Conservation (phyloP, 2,113 vertebrate species). For the Antennarius striatus region DNA sequence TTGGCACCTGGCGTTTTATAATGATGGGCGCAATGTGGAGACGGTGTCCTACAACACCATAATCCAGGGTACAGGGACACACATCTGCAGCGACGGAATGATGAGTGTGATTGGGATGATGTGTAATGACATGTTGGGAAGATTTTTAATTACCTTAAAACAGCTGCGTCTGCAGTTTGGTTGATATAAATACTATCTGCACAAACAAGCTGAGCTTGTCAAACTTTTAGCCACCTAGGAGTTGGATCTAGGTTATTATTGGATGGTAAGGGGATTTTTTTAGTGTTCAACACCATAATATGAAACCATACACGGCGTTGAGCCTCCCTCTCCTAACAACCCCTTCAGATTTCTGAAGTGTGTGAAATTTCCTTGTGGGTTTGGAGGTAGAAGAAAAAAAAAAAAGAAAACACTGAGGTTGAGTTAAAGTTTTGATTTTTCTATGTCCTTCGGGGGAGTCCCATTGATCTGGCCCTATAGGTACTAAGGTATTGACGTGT, state of each 20-base stretch:
- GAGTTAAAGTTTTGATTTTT: slow-evolving; percentile 66
- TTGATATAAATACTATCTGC: background rate
- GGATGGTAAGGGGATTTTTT: slow-evolving; percentile 50
- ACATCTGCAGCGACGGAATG: slow-evolving; percentile 31
- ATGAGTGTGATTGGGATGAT: slow-evolving; percentile 43
- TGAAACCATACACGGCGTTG: slow-evolving; percentile 54
- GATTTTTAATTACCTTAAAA: slow-evolving; percentile 54
- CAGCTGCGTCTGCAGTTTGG: slow-evolving; percentile 35
- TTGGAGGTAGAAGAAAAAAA: slow-evolving; percentile 34
- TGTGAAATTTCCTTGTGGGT: slow-evolving; percentile 70
- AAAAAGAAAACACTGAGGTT: slow-evolving; percentile 57
- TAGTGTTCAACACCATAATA: slow-evolving; percentile 46
- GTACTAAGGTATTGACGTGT: slow-evolving; percentile 73
- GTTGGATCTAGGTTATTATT: slow-evolving; percentile 27
- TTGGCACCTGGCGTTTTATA: slow-evolving; percentile 99
- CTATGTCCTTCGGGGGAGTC: slow-evolving; percentile 62
- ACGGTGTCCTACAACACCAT: slow-evolving; percentile 95
- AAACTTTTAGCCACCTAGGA: slow-evolving; percentile 35
- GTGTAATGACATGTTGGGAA: slow-evolving; percentile 54
- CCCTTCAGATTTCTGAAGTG: slow-evolving; percentile 59
- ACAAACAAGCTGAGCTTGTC: slow-evolving; percentile 44
- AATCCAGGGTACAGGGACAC: slow-evolving; percentile 86
- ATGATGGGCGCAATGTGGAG: slow-evolving; percentile 92
- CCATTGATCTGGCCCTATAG: slow-evolving; percentile 64
- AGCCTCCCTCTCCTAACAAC: slow-evolving; percentile 56